These are phyloP conservation scores for Antrozous pallidus DNA, from an alignment of 2,797 vertebrate genomes.

Conservation along the genomic window DNA sequence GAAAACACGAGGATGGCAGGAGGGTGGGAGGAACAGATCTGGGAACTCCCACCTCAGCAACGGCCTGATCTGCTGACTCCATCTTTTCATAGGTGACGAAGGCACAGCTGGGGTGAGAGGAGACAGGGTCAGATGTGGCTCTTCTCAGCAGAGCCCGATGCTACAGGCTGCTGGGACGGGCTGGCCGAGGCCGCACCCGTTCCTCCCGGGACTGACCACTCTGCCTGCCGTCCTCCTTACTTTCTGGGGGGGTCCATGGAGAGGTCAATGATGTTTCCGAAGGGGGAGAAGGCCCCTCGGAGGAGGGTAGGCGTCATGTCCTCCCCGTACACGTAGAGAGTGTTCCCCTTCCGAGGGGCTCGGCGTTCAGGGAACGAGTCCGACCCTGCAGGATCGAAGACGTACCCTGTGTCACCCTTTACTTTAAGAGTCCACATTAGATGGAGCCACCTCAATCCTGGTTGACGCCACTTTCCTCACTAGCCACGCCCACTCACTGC, in stretches of 20 bases:
- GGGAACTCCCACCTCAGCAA: conserved; percentile 86
- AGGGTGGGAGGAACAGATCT: background rate
- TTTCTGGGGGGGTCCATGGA: conserved; percentile 93
- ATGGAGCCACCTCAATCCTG: background rate
- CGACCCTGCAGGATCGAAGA: conserved; percentile 82
- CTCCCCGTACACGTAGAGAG: conserved; percentile 91
- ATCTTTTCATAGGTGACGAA: conserved; percentile 97
- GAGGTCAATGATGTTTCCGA: conserved; percentile 93
- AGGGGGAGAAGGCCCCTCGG: conserved; percentile 87
- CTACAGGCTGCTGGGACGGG: background rate
- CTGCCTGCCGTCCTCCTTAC: conserved; percentile 77
- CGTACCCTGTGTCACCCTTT: too few species aligned
- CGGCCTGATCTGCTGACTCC: conserved; percentile 94
- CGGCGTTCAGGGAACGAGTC: conserved; percentile 92
- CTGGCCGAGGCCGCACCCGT: background rate
- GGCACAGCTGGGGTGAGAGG: conserved; percentile 86
- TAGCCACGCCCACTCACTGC: conserved; percentile 63
- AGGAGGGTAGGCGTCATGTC: conserved; percentile 90
- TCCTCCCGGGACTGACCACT: background rate
- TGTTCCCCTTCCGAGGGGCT: conserved; percentile 92
- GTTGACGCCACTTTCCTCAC: background rate
- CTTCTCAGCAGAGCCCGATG: background rate
- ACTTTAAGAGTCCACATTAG: background rate
- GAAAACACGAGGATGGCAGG: background rate
- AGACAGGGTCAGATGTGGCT: background rate